These are phyloP conservation scores for Rhagium mordax DNA, from an alignment of 2,888 invertebrate species.

Conservation along the genomic window DNA sequence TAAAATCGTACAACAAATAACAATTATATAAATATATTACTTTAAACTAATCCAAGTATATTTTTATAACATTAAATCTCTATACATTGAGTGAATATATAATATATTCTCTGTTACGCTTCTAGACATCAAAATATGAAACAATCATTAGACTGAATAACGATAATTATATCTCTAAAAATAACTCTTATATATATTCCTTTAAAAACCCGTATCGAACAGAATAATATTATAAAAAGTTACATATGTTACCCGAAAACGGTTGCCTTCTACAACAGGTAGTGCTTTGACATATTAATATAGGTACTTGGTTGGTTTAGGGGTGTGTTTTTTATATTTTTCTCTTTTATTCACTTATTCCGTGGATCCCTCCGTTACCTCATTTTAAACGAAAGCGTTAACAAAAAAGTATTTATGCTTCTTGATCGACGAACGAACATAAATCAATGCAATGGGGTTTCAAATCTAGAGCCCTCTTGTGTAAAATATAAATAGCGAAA, in stretches of 20 bases:
- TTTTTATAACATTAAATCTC: conserved; percentile 44
- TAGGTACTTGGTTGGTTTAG: no score
- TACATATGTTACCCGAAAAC: neutral
- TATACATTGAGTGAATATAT: conserved; percentile 42
- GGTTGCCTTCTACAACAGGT: neutral
- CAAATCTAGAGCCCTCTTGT: neutral
- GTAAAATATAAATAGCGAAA: neutral
- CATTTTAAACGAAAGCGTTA: no score
- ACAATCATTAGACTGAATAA: conserved; percentile 18
- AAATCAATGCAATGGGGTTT: no score
- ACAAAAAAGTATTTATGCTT: no score
- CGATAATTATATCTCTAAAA: neutral
- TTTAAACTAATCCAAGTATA: conserved; percentile 39
- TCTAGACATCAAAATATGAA: conserved; percentile 26
- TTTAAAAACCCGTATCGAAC: neutral
- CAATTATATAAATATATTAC: conserved; percentile 53
- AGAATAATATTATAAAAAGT: neutral
- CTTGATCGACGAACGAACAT: no score
- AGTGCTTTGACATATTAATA: no score
- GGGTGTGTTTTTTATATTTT: neutral
- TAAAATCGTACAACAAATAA: conserved; percentile 54
- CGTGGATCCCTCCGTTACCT: no score
- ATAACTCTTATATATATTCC: neutral
- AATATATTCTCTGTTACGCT: conserved; percentile 14
- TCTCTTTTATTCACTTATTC: neutral